A percentile compares a stretch with the other conserved stretches of the same genome.
phyloP scores from a whole-genome alignment of 2,888 invertebrate species.

The Nephrotoma guestfalica region DNA sequence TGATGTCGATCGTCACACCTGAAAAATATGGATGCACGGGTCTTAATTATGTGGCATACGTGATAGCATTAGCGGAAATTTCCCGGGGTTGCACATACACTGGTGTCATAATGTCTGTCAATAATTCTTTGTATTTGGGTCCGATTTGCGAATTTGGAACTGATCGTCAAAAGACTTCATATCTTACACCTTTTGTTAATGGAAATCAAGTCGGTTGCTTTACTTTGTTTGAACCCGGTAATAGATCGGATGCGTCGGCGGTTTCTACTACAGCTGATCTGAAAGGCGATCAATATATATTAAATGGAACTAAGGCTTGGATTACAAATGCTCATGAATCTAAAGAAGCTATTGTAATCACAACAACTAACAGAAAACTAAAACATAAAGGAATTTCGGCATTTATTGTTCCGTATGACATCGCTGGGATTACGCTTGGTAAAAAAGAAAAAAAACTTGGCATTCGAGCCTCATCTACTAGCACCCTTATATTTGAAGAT shows the following conservation, averaged over 20 bases:
- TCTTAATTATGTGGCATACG: conserved; percentile 82
- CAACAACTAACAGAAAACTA: conserved; percentile 71
- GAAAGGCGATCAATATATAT: conserved; percentile 50
- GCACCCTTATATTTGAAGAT: conserved; percentile 85
- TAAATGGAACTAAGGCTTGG: conserved; percentile 90
- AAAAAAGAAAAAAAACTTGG: conserved; percentile 94
- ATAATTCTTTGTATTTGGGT: conserved; percentile 75
- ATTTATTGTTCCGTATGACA: conserved; percentile 72
- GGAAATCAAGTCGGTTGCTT: conserved; percentile 76
- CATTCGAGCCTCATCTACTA: conserved; percentile 69
- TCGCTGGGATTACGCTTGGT: conserved; percentile 65
- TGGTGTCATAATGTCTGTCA: conserved; percentile 87
- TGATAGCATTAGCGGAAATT: conserved; percentile 89
- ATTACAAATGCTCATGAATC: conserved; percentile 89
- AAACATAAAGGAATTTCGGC: conserved; percentile 76
- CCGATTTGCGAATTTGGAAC: conserved; percentile 68
- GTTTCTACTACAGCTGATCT: conserved; percentile 73
- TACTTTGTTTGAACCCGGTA: conserved; percentile 85
- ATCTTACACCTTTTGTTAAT: conserved; percentile 54
- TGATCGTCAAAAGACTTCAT: conserved; percentile 65
- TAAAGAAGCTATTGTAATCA: conserved; percentile 69
- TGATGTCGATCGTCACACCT: conserved; percentile 71
- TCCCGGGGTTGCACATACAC: conserved; percentile 84
- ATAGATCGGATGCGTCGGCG: conserved; percentile 95
- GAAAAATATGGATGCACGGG: conserved; percentile 79